Evolutionary conservation across 2,888 invertebrate species (phyloP).

Genomic region (Cancer borealis): DNA sequence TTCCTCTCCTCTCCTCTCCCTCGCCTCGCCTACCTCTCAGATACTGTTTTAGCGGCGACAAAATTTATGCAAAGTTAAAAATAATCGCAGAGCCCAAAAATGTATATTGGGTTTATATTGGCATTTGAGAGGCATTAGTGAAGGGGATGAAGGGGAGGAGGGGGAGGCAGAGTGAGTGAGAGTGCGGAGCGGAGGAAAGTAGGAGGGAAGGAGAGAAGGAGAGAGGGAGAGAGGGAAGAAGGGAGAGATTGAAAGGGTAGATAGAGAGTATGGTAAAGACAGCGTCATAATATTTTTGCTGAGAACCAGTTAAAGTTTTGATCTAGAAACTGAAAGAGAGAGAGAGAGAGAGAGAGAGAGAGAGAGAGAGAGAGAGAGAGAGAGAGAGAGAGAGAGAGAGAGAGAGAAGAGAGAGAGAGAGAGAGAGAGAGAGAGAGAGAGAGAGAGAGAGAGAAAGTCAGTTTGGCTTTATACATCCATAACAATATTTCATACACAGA

Average conservation of each 20-base stretch:
- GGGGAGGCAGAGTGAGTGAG: background rate
- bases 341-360: slow-evolving; percentile 16
- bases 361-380: slow-evolving; percentile 7
- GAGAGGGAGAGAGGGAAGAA: background rate
- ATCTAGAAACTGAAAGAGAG: background rate
- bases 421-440: background rate
- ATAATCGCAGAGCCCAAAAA: background rate
- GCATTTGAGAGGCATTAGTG: slow-evolving; percentile 24
- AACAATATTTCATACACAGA: background rate
- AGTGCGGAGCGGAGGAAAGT: background rate
- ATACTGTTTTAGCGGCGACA: background rate
- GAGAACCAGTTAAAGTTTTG: background rate
- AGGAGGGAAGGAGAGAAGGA: background rate
- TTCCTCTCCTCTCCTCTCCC: background rate
- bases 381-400: background rate
- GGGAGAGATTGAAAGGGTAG: slow-evolving; percentile 10
- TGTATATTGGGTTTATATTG: slow-evolving; percentile 17
- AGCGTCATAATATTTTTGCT: background rate
- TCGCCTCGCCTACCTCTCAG: background rate
- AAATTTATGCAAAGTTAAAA: slow-evolving; percentile 29
- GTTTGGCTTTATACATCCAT: slow-evolving; percentile 4
- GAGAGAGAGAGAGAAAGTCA: background rate
- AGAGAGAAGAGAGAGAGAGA: background rate
- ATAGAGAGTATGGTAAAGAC: background rate
- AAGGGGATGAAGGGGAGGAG: background rate